Evolutionary conservation across 2,113 vertebrate genomes (phyloP), one percentile per base, ranked within the genome.

Genomic region (Heterotis niloticus): DNA sequence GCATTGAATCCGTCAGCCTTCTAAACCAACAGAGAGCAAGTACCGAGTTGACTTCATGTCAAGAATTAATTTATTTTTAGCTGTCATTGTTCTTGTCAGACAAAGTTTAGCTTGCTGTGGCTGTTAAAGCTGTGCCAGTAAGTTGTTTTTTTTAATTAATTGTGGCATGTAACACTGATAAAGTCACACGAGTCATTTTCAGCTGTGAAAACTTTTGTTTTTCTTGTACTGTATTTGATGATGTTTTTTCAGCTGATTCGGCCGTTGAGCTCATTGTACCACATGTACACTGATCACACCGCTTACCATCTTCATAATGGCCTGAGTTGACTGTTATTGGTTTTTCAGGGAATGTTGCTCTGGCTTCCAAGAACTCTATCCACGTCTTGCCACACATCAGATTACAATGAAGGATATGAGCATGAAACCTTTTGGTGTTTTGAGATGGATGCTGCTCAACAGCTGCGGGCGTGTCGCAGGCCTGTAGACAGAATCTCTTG

Each of bases 21-120:
- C 71, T 73, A 44, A 57, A 74, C 54, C 17, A 74, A 59, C 71
- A 9, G 66, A 62, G 57, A 24, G 51, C 56, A 26, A 62, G 67
- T 29, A 13, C 12, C 14, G 24, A 57, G 75, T 67, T 77, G 76
- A 67, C 64, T 77, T 64, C 0, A 23, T 57, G 64, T 66, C 76
- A 56, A 57, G 65, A 28, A 28, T 13, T 57, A n/a, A 29, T 51
- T 51, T 23, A 64, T 76, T 70, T 70, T 70, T 70, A 70, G 68
- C 68, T 51, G 68, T 20, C 5, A 28, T 70, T 28, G 13, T 7
- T 68, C 5, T 2, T 51, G 68, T 34, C 68, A 68, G 24, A 67
- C n/a, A 17, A 20, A 34, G 16, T 44, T 18, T 44, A 18, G 10
- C 28, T 20, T 34, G 14, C 16, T 5, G 17, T n/a, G 29, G 5